Conservation (phyloP, 1,140 invertebrate species). For the Ostrea denselamellosa region DNA sequence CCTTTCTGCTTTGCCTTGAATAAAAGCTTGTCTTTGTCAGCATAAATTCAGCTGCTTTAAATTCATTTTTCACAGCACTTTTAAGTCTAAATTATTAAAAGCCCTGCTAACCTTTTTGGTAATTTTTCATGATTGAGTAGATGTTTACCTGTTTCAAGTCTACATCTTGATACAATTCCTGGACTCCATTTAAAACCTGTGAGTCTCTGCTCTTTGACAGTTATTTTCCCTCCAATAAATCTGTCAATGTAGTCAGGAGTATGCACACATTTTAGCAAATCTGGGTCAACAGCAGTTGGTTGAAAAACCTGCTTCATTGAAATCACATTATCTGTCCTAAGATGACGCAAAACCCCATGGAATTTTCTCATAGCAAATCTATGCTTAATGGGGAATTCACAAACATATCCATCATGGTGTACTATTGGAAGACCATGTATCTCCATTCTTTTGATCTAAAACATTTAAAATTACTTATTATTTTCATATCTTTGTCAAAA, state of each 20-base stretch:
- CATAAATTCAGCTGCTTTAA: too few species aligned
- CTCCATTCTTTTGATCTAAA: constrained; percentile 58
- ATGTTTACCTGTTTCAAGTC: constrained; percentile 74
- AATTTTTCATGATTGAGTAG: not conserved
- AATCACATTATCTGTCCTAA: constrained; percentile 72
- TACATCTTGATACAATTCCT: constrained; percentile 71
- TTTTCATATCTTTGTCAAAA: not conserved
- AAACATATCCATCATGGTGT: constrained; percentile 76
- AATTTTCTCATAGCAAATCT: constrained; percentile 77
- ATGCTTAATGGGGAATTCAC: constrained; percentile 73
- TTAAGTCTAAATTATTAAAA: too few species aligned
- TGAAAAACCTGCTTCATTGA: constrained; percentile 69
- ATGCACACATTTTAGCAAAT: constrained; percentile 66
- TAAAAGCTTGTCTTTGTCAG: too few species aligned
- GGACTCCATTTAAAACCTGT: constrained; percentile 74
- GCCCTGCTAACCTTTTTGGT: too few species aligned
- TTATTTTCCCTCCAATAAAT: constrained; percentile 72
- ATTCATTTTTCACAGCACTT: too few species aligned
- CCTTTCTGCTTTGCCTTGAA: too few species aligned
- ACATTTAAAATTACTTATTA: not conserved
- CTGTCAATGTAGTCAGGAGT: constrained; percentile 71
- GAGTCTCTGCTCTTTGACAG: constrained; percentile 68
- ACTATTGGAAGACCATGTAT: constrained; percentile 71
- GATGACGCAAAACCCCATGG: constrained; percentile 69
- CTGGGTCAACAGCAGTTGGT: constrained; percentile 61